phyloP scores from a whole-genome alignment of 2,888 invertebrate genomes.

The Coelinius sp. region DNA sequence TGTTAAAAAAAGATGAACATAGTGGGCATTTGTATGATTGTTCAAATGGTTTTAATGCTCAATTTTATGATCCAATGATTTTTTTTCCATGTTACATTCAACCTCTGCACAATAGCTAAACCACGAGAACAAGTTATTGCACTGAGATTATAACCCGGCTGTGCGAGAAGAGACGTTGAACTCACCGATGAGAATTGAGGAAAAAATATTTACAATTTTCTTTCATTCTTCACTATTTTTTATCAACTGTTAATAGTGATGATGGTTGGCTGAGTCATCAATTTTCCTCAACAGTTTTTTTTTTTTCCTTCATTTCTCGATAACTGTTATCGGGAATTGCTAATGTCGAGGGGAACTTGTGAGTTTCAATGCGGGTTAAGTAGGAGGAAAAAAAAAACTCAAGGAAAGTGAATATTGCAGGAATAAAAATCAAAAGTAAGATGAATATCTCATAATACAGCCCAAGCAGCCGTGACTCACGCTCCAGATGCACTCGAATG shows the following conservation, averaged over 20 bases:
- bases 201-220: constrained; percentile 8
- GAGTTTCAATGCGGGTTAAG: background rate
- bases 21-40: background rate
- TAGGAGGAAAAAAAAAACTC: background rate
- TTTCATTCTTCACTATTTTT: background rate
- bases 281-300: background rate
- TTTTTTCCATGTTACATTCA: constrained; percentile 25
- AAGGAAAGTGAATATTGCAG: background rate
- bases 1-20: background rate
- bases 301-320: background rate
- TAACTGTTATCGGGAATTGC: constrained; percentile 19
- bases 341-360: background rate
- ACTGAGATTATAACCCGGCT: background rate
- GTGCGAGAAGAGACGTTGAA: background rate
- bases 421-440: background rate
- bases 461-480: constrained; percentile 45
- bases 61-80: constrained; percentile 37
- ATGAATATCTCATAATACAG: background rate
- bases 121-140: background rate
- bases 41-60: constrained; percentile 14
- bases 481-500: constrained; percentile 47
- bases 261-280: background rate
- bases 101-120: constrained; percentile 23
- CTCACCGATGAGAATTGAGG: too few relatives aligned
- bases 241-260: background rate